Conservation (phyloP, 1,140 invertebrate genomes). For the Drosophila micromelanica region DNA sequence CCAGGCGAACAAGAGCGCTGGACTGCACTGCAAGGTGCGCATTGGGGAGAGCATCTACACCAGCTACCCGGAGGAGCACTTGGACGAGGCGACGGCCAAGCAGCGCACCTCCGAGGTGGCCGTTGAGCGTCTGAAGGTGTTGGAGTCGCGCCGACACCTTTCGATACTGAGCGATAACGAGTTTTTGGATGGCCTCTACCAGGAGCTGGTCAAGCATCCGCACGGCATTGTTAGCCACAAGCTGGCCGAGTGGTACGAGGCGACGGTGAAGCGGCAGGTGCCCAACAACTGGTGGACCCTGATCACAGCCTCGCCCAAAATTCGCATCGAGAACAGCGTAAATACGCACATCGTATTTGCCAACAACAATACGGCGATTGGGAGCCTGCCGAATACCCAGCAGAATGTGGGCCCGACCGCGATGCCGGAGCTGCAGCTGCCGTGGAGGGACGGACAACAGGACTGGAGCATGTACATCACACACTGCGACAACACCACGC, state of each 20-base stretch:
- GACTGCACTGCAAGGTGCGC: constrained; percentile 59
- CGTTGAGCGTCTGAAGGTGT: constrained; percentile 59
- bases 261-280: constrained; percentile 61
- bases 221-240: constrained; percentile 77
- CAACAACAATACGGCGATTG: constrained; percentile 59
- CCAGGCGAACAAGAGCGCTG: constrained; percentile 30
- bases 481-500: constrained; percentile 68
- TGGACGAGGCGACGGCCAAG: constrained; percentile 46
- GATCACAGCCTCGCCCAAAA: constrained; percentile 55
- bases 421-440: constrained; percentile 49
- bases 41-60: constrained; percentile 61
- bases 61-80: constrained; percentile 71
- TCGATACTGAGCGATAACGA: constrained; percentile 52
- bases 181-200: constrained; percentile 63
- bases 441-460: constrained; percentile 45
- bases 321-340: constrained; percentile 60
- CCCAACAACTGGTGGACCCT: constrained; percentile 71
- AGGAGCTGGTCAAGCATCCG: constrained; percentile 63
- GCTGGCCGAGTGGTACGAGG: constrained; percentile 70
- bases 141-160: constrained; percentile 48
- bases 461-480: constrained; percentile 81
- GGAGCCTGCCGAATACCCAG: not conserved
- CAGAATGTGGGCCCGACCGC: not conserved
- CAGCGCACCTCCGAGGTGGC: constrained; percentile 58
- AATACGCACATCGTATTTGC: constrained; percentile 68